These are phyloP conservation scores for Candoia aspera DNA, from an alignment of 2,113 vertebrate species.

Conservation along the genomic window DNA sequence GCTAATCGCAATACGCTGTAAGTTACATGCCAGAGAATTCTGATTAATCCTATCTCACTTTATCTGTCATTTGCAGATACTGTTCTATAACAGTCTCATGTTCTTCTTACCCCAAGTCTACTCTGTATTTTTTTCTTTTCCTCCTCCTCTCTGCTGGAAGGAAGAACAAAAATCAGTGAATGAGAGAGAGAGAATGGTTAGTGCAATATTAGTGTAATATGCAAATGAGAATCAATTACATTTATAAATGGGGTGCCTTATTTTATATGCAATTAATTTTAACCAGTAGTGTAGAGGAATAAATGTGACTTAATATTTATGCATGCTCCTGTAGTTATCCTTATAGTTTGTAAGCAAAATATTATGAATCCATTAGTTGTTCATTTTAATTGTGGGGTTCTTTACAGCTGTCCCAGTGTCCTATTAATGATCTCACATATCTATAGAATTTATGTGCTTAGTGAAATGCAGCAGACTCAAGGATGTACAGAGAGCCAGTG, in stretches of 20 bases:
- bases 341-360: background rate
- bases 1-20: slow-evolving; percentile 39
- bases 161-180: background rate
- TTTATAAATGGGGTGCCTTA: background rate
- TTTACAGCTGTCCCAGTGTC: background rate
- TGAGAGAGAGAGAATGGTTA: background rate
- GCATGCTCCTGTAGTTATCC: background rate
- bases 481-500: background rate
- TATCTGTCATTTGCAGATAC: slow-evolving; percentile 6
- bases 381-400: background rate
- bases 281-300: background rate
- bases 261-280: background rate
- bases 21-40: slow-evolving; percentile 44
- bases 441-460: background rate
- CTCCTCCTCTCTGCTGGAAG: background rate
- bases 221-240: background rate
- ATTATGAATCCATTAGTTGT: background rate
- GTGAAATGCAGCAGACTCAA: background rate
- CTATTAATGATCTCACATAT: background rate
- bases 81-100: background rate
- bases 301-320: background rate
- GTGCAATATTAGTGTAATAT: background rate
- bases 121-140: background rate
- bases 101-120: slow-evolving; percentile 14
- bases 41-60: slow-evolving; percentile 36